Percentiles rank a stretch among this genome's conserved stretches.
Evolutionary conservation across 2,797 vertebrate genomes (phyloP).

Genomic region (Nyctibius grandis): DNA sequence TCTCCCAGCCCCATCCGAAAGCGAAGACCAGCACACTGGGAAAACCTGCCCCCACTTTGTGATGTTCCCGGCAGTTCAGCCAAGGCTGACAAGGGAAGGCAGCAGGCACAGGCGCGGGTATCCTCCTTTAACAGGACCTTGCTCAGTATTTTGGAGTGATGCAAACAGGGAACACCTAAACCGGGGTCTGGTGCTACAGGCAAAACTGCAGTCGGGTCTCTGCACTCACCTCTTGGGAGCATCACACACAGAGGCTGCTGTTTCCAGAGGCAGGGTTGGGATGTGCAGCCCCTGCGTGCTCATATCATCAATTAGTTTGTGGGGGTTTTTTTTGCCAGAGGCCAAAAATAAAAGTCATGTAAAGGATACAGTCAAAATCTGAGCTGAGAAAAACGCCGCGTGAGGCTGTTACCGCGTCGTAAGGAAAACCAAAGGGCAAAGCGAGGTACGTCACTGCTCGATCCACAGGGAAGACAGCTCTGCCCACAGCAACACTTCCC

Average conservation of each 20-base stretch:
- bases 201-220: not conserved
- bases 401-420: not conserved
- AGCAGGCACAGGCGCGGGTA: not conserved
- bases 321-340: not conserved
- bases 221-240: not conserved
- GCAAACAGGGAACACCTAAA: not conserved
- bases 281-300: accelerated
- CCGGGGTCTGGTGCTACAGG: not conserved
- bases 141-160: not conserved
- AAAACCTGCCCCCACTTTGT: not conserved
- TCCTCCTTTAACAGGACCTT: not conserved
- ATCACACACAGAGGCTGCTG: accelerated
- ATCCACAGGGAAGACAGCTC: not conserved
- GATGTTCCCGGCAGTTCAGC: not conserved
- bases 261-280: not conserved
- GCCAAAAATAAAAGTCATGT: not conserved
- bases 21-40: accelerated
- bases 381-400: accelerated
- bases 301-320: not conserved
- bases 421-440: not conserved
- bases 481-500: not conserved
- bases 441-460: accelerated
- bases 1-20: not conserved
- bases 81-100: not conserved
- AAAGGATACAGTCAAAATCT: not conserved